These are phyloP conservation scores for Ctena decussata DNA, from an alignment of 2,888 invertebrate species.

Conservation along the genomic window DNA sequence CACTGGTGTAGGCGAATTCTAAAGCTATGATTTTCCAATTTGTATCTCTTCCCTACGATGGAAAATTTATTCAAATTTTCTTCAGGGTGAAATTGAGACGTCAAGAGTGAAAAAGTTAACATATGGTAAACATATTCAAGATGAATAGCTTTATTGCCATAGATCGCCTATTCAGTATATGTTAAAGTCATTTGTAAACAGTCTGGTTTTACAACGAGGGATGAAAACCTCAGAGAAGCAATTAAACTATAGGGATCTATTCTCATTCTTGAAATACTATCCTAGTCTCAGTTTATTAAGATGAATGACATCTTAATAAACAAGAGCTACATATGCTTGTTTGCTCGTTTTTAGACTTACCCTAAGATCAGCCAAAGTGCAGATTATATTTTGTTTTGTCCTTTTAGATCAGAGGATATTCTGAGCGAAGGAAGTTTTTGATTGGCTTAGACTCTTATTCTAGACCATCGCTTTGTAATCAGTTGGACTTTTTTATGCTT, in stretches of 20 bases:
- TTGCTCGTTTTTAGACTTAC: no score
- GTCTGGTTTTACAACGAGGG: not conserved
- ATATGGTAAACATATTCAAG: not conserved
- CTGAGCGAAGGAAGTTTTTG: no score
- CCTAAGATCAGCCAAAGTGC: no score
- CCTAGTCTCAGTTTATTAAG: not conserved
- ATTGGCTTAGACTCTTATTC: no score
- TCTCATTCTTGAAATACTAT: not conserved
- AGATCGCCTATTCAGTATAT: not conserved
- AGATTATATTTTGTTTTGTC: no score
- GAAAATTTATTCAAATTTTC: slow-evolving; percentile 33
- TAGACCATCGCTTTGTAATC: no score
- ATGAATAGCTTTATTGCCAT: not conserved
- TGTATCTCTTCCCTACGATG: slow-evolving; percentile 18
- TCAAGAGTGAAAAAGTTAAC: slow-evolving; percentile 4
- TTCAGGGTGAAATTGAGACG: slow-evolving; percentile 14
- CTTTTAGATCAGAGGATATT: no score
- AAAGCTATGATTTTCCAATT: slow-evolving; percentile 2
- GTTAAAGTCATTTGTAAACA: slow-evolving; percentile 10
- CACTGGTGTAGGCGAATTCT: not conserved
- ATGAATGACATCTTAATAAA: slow-evolving; percentile 1
- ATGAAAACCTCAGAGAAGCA: not conserved
- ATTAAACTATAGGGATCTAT: not conserved
- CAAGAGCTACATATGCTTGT: no score
- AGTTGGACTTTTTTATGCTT: no score